phyloP scores from a whole-genome alignment of 2,888 invertebrate species.

The Anagyrus pseudococci region DNA sequence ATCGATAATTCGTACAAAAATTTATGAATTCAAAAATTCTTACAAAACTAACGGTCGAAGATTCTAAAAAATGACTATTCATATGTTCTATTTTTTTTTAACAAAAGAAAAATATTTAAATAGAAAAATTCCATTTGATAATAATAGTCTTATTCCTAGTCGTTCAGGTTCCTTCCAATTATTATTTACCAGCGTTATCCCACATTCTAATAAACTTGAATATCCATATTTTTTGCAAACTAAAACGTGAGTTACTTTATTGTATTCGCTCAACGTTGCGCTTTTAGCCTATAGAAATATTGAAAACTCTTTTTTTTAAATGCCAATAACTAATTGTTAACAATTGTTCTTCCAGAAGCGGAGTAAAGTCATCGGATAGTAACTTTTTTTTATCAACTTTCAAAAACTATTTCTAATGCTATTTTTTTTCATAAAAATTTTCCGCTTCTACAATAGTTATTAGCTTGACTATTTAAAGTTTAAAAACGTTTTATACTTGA shows the following conservation, averaged over 20 bases:
- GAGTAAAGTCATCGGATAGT: constrained; percentile 28
- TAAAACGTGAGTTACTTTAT: too few species aligned
- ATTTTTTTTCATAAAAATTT: constrained; percentile 7
- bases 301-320: constrained; percentile 27
- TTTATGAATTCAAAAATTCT: constrained; percentile 36
- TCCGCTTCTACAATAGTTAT: not conserved
- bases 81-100: not conserved
- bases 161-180: not conserved
- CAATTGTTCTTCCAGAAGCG: constrained; percentile 26
- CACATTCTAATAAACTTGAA: constrained; percentile 7
- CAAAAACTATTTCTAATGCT: constrained; percentile 17
- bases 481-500: constrained; percentile 30
- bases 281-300: too few species aligned
- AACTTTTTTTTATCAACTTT: constrained; percentile 18
- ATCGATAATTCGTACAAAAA: constrained; percentile 36
- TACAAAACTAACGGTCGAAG: constrained; percentile 33
- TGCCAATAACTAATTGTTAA: constrained; percentile 20
- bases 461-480: constrained; percentile 23
- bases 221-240: too few species aligned
- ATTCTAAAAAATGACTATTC: constrained; percentile 30
- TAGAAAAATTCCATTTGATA: not conserved
- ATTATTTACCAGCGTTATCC: constrained; percentile 4
- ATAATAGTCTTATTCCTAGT: constrained; percentile 2
- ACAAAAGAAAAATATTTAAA: not conserved
- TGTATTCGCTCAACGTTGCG: too few species aligned